Conservation (phyloP, 2,113 vertebrate genomes). For the Caloenas nicobarica region DNA sequence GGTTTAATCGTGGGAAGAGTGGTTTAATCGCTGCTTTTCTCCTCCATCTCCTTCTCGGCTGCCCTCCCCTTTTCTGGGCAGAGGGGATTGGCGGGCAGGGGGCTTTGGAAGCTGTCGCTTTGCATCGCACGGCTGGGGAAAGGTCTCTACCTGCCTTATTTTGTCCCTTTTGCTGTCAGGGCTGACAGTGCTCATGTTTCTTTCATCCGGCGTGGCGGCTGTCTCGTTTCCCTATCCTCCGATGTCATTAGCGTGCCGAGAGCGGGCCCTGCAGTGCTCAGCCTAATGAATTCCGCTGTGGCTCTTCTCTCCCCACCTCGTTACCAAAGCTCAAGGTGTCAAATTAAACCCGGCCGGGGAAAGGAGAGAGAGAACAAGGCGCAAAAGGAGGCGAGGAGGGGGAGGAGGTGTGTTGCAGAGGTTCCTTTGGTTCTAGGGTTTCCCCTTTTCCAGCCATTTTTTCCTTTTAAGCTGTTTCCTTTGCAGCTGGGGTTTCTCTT, state of each 20-base stretch:
- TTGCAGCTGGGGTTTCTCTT: background rate
- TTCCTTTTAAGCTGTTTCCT: background rate
- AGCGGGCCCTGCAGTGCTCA: conserved; percentile 89
- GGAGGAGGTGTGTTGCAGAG: background rate
- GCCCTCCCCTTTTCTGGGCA: background rate
- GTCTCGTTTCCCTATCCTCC: conserved; percentile 93
- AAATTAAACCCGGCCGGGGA: conserved; percentile 90
- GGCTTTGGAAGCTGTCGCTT: conserved; percentile 78
- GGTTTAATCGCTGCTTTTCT: conserved; percentile 43
- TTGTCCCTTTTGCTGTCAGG: conserved; percentile 89
- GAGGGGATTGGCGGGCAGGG: background rate
- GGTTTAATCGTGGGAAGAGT: background rate
- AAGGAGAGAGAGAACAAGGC: conserved; percentile 67
- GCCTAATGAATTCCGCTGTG: conserved; percentile 98
- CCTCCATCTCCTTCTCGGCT: background rate
- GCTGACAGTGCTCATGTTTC: conserved; percentile 98
- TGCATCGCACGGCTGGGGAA: conserved; percentile 82
- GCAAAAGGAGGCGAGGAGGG: background rate
- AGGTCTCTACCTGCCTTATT: conserved; percentile 86
- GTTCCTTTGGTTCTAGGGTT: conserved; percentile 4
- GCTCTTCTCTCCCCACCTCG: conserved; percentile 82
- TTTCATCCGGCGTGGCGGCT: conserved; percentile 91
- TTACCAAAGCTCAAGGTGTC: conserved; percentile 98
- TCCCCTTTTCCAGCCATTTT: background rate
- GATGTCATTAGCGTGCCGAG: conserved; percentile 93